A percentile compares a stretch with the other conserved stretches of the same genome.
Evolutionary conservation across 37 sponge, comb jelly and placozoan genomes (phyloP).

Genomic region (Halichondria panicea): DNA sequence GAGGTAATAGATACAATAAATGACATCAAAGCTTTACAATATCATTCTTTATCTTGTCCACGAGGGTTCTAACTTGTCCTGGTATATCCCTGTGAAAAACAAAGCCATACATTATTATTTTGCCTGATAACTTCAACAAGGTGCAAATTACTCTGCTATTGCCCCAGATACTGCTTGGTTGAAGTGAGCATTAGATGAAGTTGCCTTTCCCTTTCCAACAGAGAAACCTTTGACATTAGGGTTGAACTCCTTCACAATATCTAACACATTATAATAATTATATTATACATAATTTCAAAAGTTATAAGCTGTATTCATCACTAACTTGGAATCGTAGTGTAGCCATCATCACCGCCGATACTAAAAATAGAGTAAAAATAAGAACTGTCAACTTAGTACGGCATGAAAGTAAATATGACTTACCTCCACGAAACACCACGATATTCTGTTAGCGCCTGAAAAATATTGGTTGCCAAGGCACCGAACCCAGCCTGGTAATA

Average conservation of each 20-base stretch:
- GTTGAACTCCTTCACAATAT: conserved; percentile 58
- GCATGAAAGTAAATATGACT: no score
- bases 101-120: not conserved
- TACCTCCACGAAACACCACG: conserved; percentile 72
- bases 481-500: conserved; percentile 52
- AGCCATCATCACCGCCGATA: conserved; percentile 57
- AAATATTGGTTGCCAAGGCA: conserved; percentile 30
- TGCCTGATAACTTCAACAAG: not conserved
- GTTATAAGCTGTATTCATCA: not conserved
- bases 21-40: not conserved
- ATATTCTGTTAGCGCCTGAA: conserved; percentile 23
- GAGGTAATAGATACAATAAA: not conserved
- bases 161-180: conserved; percentile 65
- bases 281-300: not conserved
- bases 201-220: conserved; percentile 14
- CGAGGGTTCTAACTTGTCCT: conserved; percentile 9
- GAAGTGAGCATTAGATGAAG: not conserved
- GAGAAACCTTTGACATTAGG: conserved; percentile 51
- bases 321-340: conserved; percentile 64
- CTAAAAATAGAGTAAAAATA: conserved; percentile 13
- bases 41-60: conserved; percentile 10
- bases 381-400: no score
- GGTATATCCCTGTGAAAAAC: conserved; percentile 17
- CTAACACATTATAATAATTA: no score
- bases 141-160: conserved; percentile 23